phyloP scores from a whole-genome alignment of 2,888 invertebrate genomes.

The Drosophila putrida region DNA sequence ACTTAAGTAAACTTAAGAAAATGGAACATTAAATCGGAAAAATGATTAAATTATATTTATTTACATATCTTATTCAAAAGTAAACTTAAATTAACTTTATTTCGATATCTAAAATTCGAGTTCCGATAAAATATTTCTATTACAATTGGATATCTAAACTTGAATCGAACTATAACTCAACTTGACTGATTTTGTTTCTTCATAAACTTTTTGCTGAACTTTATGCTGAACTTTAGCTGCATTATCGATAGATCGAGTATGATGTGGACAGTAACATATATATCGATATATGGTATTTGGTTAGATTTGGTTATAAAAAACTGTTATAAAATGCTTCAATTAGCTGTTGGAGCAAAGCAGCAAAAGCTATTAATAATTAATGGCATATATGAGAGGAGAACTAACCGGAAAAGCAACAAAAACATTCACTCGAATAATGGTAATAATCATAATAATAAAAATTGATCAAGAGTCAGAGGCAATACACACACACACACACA shows the following conservation, averaged over 20 bases:
- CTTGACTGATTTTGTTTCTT: too few relatives aligned
- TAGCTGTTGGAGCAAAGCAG: constrained; percentile 32
- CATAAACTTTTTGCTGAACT: too few relatives aligned
- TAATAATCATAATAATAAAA: constrained; percentile 76
- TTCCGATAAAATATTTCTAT: background rate
- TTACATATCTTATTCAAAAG: too few relatives aligned
- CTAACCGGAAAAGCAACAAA: constrained; percentile 62
- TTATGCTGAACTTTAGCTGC: background rate
- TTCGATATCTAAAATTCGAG: background rate
- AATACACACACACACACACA: constrained; percentile 44
- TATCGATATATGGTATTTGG: constrained; percentile 18
- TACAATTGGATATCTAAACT: background rate
- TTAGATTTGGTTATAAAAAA: constrained; percentile 21
- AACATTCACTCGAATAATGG: constrained; percentile 43
- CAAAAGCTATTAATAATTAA: constrained; percentile 57
- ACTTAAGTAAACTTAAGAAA: too few relatives aligned
- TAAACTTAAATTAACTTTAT: background rate
- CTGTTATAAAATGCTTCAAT: constrained; percentile 53
- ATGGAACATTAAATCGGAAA: background rate
- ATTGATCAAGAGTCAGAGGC: constrained; percentile 70
- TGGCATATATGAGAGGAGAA: constrained; percentile 27
- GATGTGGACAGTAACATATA: background rate
- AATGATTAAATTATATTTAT: background rate
- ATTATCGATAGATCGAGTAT: background rate
- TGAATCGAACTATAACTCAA: background rate